Conservation (phyloP, 2,797 vertebrate genomes). For the Lateolabrax maculatus region DNA sequence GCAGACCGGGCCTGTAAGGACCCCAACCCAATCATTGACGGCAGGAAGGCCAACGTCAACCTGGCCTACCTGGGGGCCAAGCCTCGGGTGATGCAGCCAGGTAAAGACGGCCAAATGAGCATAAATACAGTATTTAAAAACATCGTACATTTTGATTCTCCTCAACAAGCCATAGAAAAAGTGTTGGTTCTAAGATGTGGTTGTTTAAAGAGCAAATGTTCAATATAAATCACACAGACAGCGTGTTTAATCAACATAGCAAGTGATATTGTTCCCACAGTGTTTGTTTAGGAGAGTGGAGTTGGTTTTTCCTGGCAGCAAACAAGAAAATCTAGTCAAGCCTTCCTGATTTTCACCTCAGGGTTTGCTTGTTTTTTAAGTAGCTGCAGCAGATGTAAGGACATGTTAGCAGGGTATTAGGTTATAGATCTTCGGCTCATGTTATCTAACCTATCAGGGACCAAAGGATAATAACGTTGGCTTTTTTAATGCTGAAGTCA, state of each 20-base stretch:
- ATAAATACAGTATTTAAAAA: neutral
- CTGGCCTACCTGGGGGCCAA: conserved; percentile 98
- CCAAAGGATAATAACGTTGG: neutral
- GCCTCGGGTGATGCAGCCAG: conserved; percentile 98
- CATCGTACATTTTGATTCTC: neutral
- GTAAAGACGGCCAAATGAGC: conserved; percentile 76
- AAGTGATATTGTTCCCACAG: neutral
- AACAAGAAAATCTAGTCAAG: conserved; percentile 43
- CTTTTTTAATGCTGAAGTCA: neutral
- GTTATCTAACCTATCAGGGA: neutral
- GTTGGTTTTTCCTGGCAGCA: conserved; percentile 7
- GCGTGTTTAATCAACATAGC: neutral
- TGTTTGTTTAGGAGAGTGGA: neutral
- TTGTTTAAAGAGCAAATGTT: neutral
- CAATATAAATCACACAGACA: neutral
- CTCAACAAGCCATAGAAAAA: neutral
- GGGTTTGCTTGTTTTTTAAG: conserved; percentile 25
- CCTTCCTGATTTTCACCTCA: conserved; percentile 20
- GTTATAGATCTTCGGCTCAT: neutral
- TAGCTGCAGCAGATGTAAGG: conserved; percentile 3
- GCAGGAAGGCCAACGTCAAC: conserved; percentile 99
- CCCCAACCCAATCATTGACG: conserved; percentile 98
- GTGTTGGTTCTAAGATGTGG: neutral
- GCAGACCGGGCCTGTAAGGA: conserved; percentile 98
- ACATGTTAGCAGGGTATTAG: conserved; percentile 9